These are phyloP conservation scores for Tillus elongatus DNA, from an alignment of 2,888 invertebrate species.

Conservation along the genomic window DNA sequence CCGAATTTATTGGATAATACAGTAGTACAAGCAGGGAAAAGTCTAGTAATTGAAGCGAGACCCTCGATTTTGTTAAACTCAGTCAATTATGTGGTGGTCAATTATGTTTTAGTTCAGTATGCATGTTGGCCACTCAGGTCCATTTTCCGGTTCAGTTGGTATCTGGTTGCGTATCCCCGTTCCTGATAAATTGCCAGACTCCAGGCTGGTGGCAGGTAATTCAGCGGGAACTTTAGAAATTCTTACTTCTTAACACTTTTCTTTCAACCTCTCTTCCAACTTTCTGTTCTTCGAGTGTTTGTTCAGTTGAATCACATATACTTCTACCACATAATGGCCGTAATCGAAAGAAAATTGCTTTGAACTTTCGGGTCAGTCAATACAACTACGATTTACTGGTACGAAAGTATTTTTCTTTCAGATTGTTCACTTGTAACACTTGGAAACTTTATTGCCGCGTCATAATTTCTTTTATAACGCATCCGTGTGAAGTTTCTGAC, in stretches of 20 bases:
- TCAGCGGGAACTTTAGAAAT: constrained; percentile 29
- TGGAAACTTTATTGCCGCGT: constrained; percentile 14
- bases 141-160: constrained; percentile 37
- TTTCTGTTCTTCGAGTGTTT: constrained; percentile 30
- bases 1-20: too few relatives aligned
- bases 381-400: constrained; percentile 30
- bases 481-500: constrained; percentile 1
- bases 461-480: constrained; percentile 8
- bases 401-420: constrained; percentile 25
- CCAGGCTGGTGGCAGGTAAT: constrained; percentile 56
- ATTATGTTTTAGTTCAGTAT: constrained; percentile 21
- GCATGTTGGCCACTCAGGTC: constrained; percentile 31
- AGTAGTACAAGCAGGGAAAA: too few relatives aligned
- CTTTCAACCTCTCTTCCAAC: constrained; percentile 13
- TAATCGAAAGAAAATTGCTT: constrained; percentile 39
- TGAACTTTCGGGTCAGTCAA: constrained; percentile 34
- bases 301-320: constrained; percentile 34
- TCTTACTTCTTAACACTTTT: constrained; percentile 39
- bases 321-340: constrained; percentile 33
- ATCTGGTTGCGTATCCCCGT: constrained; percentile 20
- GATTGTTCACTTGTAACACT: constrained; percentile 20
- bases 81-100: background rate
- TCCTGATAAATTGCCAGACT: constrained; percentile 26
- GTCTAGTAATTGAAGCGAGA: too few relatives aligned
- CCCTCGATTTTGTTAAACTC: too few relatives aligned